These are phyloP conservation scores for Aythya fuligula DNA, from an alignment of 2,797 vertebrate genomes.

Conservation along the genomic window DNA sequence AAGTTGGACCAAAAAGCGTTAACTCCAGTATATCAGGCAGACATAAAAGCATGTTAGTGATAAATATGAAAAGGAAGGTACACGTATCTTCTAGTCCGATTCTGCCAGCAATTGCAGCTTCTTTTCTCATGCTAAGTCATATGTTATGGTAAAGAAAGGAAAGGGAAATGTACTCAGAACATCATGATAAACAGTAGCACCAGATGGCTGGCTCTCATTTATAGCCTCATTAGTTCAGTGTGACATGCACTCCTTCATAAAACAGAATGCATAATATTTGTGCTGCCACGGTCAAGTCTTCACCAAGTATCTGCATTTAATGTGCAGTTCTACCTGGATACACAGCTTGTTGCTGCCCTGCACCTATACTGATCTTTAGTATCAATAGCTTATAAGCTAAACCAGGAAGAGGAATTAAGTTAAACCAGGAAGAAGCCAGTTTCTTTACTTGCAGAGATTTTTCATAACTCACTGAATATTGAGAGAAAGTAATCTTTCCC, in stretches of 20 bases:
- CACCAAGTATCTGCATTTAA: neutral
- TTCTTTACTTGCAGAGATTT: neutral
- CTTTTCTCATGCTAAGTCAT: neutral
- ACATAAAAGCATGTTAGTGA: neutral
- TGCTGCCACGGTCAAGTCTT: neutral
- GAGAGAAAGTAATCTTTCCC: neutral
- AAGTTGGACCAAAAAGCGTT: neutral
- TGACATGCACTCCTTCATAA: neutral
- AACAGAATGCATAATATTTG: neutral
- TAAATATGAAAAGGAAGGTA: neutral
- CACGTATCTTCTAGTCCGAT: neutral
- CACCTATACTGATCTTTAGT: neutral
- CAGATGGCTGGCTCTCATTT: neutral
- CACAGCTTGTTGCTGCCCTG: neutral
- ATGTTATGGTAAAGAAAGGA: neutral
- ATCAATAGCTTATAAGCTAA: neutral
- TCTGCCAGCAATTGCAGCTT: neutral
- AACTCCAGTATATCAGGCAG: neutral
- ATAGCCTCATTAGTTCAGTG: neutral
- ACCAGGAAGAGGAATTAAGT: neutral
- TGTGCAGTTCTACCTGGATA: neutral
- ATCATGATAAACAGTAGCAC: neutral
- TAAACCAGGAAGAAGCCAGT: neutral
- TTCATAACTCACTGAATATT: neutral
- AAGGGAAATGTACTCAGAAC: neutral